Percentiles rank a stretch among this genome's conserved stretches.
These are phyloP conservation scores for Meteorus sp. DNA, from an alignment of 1,140 invertebrate genomes.

Conservation along the genomic window DNA sequence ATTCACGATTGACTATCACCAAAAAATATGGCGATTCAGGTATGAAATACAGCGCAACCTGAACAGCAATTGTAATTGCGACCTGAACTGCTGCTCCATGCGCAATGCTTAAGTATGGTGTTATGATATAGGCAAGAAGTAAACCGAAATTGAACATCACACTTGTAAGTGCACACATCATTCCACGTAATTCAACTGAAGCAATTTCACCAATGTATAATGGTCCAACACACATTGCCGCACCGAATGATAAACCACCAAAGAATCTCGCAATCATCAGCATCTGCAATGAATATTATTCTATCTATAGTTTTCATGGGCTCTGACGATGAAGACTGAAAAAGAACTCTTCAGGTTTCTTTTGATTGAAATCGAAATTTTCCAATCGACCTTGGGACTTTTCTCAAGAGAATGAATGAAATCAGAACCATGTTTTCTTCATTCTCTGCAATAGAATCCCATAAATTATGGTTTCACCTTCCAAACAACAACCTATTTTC, in stretches of 20 bases:
- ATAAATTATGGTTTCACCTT: too few relatives aligned
- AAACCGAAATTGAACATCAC: constrained; percentile 60
- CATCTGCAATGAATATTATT: constrained; percentile 21
- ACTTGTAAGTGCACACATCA: constrained; percentile 63
- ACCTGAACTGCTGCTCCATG: constrained; percentile 38
- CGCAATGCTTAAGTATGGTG: constrained; percentile 31
- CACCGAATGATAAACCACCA: constrained; percentile 66
- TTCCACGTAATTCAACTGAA: constrained; percentile 64
- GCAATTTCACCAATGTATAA: constrained; percentile 70
- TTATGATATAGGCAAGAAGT: constrained; percentile 52
- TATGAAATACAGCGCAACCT: constrained; percentile 50
- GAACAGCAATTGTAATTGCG: constrained; percentile 43
- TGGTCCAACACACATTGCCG: constrained; percentile 63
- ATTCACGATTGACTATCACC: constrained; percentile 18
- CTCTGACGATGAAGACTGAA: neutral
- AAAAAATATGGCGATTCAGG: constrained; percentile 59
- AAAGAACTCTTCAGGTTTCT: too few relatives aligned
- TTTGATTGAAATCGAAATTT: too few relatives aligned
- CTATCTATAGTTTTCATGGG: neutral
- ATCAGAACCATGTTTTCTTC: too few relatives aligned
- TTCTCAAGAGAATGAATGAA: too few relatives aligned
- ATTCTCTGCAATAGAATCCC: too few relatives aligned
- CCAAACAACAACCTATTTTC: too few relatives aligned
- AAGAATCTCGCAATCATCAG: constrained; percentile 53
- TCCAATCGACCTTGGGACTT: too few relatives aligned